Base-by-base conservation (phyloP, 2,797 vertebrate species). In the Selene dorsalis region DNA sequence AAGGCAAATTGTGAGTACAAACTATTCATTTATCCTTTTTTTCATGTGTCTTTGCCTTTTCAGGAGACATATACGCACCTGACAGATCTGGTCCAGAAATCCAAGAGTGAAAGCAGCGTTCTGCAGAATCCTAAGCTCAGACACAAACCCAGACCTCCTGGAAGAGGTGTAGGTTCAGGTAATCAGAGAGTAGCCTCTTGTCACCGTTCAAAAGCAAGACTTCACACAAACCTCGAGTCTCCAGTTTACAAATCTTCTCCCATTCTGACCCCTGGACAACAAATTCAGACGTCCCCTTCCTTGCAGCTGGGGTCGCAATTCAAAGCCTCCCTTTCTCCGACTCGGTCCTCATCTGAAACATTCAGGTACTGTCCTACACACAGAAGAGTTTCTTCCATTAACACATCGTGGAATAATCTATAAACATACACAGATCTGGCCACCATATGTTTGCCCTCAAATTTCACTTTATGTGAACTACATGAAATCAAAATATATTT, bases 331-430 rank as follows among this genome's bases (percentile, higher is more conserved):
- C 74, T 87, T 58, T 87, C 84, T 76, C 69, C 75, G 18, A 71
- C 58, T 84, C 84, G 59, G 66, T 81, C 70, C 4, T 63, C 66
- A 10, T 65, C 67, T 73, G 67, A 86, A 69, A 84, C 83, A 75
- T 22, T 69, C 11, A 72, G 74, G 71, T 60, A 80, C 74, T 47
- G 30, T 50, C 56, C 67, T 0, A 9, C 35, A 61, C 59, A 82
- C 75, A 85, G 86, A 82, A 45, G 79, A 52, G 53, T 84, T 90
- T 93, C 77, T 88, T 91, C 79, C 71, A 87, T 17, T 55, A 74
- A 62, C 87, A 81, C 71, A 60, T 58, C 55, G 73, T 83, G 66
- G 45, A 90, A 90, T 63, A 91, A 90, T 24, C n/a, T 80, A 57
- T 82, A 80, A 79, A 74, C 72, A 80, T 89, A 80, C 60, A 58